Conservation (phyloP, 2,797 vertebrate genomes). For the Heterohyrax brucei region DNA sequence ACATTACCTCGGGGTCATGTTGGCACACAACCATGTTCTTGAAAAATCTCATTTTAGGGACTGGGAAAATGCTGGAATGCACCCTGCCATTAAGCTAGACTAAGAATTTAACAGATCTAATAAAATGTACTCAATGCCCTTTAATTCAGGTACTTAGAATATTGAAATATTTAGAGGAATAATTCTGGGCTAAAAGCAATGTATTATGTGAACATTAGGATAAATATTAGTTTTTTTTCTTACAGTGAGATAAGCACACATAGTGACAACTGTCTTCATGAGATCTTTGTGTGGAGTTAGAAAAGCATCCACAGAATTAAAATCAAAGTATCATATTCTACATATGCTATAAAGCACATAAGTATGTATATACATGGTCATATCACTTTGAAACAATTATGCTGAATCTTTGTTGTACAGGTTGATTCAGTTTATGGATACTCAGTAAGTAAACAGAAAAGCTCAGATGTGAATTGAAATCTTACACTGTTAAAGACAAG, state of each 20-base stretch:
- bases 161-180: background rate
- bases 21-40: background rate
- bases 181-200: background rate
- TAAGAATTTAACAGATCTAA: background rate
- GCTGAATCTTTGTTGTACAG: background rate
- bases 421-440: background rate
- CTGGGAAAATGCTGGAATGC: background rate
- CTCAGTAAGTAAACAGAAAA: background rate
- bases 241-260: background rate
- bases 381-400: background rate
- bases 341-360: background rate
- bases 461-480: background rate
- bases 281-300: accelerated
- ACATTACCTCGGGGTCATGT: background rate
- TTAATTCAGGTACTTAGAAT: background rate
- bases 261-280: background rate
- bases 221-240: background rate
- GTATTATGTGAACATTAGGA: background rate
- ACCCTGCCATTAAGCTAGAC: background rate
- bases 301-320: background rate
- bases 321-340: background rate
- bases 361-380: background rate
- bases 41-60: constrained; percentile 59
- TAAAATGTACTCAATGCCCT: background rate
- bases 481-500: background rate